phyloP scores from a whole-genome alignment of 2,113 vertebrate genomes.

The Larimichthys polyactis region DNA sequence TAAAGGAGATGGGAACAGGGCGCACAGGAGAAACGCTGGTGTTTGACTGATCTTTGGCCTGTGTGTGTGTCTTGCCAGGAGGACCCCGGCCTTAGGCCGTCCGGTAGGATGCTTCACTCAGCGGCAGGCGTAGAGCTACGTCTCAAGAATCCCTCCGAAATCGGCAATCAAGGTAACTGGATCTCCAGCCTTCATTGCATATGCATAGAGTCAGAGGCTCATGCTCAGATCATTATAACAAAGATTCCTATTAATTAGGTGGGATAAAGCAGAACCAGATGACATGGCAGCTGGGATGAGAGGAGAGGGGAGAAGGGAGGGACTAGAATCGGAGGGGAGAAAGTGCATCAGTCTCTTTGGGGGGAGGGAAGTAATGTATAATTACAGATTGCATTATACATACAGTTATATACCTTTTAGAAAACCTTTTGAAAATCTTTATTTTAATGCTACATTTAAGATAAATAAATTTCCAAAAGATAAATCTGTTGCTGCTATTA shows the following conservation, averaged over 20 bases:
- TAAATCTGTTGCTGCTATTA: slow-evolving; percentile 31
- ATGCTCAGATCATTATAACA: slow-evolving; percentile 86
- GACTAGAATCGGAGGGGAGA: slow-evolving; percentile 54
- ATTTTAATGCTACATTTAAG: slow-evolving; percentile 28
- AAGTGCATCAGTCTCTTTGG: slow-evolving; percentile 62
- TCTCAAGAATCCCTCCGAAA: slow-evolving; percentile 71
- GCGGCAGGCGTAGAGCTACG: slow-evolving; percentile 53
- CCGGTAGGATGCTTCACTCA: slow-evolving; percentile 79
- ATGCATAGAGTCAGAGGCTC: slow-evolving; percentile 83
- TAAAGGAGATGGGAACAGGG: slow-evolving; percentile 47
- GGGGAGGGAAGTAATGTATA: slow-evolving; percentile 34
- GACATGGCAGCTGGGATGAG: slow-evolving; percentile 81
- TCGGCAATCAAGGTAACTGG: slow-evolving; percentile 76
- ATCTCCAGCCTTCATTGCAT: slow-evolving; percentile 79
- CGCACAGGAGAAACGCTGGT: slow-evolving; percentile 69
- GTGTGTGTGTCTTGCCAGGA: slow-evolving; percentile 84
- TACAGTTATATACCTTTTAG: slow-evolving; percentile 10
- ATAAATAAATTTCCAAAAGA: slow-evolving; percentile 21
- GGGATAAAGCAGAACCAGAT: slow-evolving; percentile 83
- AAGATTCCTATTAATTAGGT: slow-evolving; percentile 88
- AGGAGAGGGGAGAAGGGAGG: slow-evolving; percentile 69
- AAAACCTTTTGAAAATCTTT: neutral
- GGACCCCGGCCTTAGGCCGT: slow-evolving; percentile 61
- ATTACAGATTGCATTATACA: neutral
- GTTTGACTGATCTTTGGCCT: slow-evolving; percentile 91